Base-by-base conservation (phyloP, 1,140 invertebrate genomes). In the Spodoptera litura region DNA sequence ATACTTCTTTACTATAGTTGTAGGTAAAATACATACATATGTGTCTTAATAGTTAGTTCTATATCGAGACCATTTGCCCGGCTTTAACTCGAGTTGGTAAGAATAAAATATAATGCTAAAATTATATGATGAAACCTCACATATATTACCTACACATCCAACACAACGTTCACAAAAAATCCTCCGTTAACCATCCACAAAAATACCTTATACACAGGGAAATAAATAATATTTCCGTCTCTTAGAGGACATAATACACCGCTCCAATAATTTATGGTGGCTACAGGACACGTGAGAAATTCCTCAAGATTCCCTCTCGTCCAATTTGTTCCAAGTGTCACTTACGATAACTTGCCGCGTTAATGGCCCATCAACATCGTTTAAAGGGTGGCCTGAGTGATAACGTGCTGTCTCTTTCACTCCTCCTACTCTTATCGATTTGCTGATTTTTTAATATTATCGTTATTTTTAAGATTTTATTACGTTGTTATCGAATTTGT, bases 281-380 rank as follows among this genome's bases (percentile, higher is more conserved):
- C 20, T 12, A 68, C 64, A 52, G 38, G 20, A 68, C 49, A 52
- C 64, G 64, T 68, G 64, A 20, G 20, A 55, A 55, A 55, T 66
- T 44, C n/a, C n/a, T 66, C 3, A 52, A 68, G 64, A 55, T 70
- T 49, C 59, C 44, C 56, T 64, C 58, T 53, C 66, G 70, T n/a
- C 68, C 79, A 81, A 82, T 79, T 79, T 73, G 59, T 62, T 53
- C 49, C 49, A 56, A 79, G 78, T 79, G 77, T 80, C 78, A 76
- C 70, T 75, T 78, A 78, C 76, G 75, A 83, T 78, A 78, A 78
- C 71, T 80, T 73, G 70, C 53, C 25, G 62, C 75, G 58, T 77
- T 83, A 83, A 83, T 80, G 78, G 70, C 13, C 76, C 81, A 83
- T 83, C 78, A 74, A 76, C 76, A 80, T 72, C 70, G 72, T 62